These are phyloP conservation scores for Craseonycteris thonglongyai DNA, from an alignment of 2,113 vertebrate species.

Conservation along the genomic window DNA sequence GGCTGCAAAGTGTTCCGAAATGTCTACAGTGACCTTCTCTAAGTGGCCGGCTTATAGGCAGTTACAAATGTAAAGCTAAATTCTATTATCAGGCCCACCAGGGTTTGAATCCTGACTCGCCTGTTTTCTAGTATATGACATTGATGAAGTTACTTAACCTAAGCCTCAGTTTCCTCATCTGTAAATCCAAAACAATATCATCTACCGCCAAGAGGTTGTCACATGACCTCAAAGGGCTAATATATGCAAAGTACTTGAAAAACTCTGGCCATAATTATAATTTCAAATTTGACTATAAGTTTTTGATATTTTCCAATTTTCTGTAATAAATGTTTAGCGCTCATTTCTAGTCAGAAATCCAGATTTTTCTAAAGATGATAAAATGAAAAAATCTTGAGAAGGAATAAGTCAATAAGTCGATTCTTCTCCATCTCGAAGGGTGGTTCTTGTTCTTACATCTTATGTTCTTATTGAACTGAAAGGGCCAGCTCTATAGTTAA, in stretches of 20 bases:
- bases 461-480: background rate
- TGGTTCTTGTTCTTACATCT: background rate
- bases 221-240: background rate
- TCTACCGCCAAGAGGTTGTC: background rate
- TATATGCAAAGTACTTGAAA: background rate
- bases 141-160: background rate
- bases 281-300: background rate
- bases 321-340: background rate
- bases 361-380: background rate
- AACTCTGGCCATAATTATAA: background rate
- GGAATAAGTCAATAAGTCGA: background rate
- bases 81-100: too few relatives aligned
- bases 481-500: background rate
- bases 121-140: background rate
- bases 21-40: background rate
- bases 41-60: background rate
- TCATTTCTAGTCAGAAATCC: background rate
- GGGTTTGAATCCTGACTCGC: background rate
- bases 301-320: background rate
- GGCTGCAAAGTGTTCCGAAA: background rate
- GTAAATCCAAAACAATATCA: background rate
- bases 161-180: background rate
- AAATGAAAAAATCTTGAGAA: background rate
- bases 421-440: background rate
- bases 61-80: background rate